A percentile compares a stretch with the other conserved stretches of the same genome.
Conservation (phyloP, 2,113 vertebrate species). For the Argyrosomus japonicus region DNA sequence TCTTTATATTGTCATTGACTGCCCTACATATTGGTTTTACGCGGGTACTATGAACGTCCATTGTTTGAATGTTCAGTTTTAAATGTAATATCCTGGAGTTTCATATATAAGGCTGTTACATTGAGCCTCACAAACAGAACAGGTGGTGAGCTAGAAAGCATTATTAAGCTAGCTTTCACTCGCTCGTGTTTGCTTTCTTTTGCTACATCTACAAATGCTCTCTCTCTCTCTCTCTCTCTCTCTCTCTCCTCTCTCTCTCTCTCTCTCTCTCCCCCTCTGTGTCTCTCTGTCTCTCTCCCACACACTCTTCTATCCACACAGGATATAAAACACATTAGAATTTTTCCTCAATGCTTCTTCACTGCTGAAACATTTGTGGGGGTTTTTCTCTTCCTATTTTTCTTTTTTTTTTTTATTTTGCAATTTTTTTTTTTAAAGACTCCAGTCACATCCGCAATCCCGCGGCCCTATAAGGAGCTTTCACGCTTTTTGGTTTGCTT, state of each 20-base stretch:
- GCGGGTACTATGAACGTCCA: neutral
- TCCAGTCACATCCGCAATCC: constrained; percentile 98
- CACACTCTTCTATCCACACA: constrained; percentile 53
- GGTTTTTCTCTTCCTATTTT: constrained; percentile 33
- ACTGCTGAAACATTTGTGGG: constrained; percentile 63
- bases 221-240: constrained; percentile 19
- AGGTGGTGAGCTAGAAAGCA: constrained; percentile 38
- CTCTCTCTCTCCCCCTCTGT: neutral
- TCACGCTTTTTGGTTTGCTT: constrained; percentile 99
- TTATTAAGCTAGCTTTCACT: constrained; percentile 45
- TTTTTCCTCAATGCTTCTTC: constrained; percentile 52
- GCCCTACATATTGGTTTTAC: neutral
- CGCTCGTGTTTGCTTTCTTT: neutral
- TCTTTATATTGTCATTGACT: neutral
- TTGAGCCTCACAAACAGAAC: constrained; percentile 18
- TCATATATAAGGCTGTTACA: constrained; percentile 1
- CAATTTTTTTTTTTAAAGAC: constrained; percentile 94
- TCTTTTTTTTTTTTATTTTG: constrained; percentile 61
- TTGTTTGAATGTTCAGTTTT: constrained; percentile 7
- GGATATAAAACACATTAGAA: constrained; percentile 56
- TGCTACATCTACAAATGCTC: constrained; percentile 19
- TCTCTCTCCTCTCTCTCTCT: constrained; percentile 11
- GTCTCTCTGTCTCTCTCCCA: constrained; percentile 9
- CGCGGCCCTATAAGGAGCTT: constrained; percentile 99
- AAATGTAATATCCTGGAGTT: neutral